Evolutionary conservation across 1,140 invertebrate genomes (phyloP).

Genomic region (Augochlora pura): DNA sequence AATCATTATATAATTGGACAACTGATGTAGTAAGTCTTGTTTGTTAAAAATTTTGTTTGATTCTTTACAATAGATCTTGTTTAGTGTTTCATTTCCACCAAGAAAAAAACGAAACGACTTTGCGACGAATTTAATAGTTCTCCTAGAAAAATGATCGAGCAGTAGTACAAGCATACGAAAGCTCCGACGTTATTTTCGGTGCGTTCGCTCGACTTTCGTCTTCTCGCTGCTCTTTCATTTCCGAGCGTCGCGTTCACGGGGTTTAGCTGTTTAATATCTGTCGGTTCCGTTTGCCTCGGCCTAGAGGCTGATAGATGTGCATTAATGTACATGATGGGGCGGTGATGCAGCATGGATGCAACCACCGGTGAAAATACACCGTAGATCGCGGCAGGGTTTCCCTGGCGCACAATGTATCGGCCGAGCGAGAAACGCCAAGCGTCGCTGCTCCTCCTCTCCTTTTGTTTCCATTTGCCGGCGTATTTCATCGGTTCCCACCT

Average conservation of each 20-base stretch:
- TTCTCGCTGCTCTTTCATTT: too few relatives aligned
- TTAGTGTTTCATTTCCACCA: too few relatives aligned
- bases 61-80: too few relatives aligned
- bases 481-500: constrained; percentile 48
- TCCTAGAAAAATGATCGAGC: too few relatives aligned
- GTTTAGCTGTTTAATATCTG: constrained; percentile 1
- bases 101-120: too few relatives aligned
- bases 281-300: constrained; percentile 17
- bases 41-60: too few relatives aligned
- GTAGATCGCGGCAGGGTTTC: constrained; percentile 33
- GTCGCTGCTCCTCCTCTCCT: constrained; percentile 18
- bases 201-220: too few relatives aligned
- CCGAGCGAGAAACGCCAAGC: constrained; percentile 41
- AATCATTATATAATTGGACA: too few relatives aligned
- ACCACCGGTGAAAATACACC: constrained; percentile 65
- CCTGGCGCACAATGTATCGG: constrained; percentile 40
- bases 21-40: too few relatives aligned
- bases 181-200: too few relatives aligned
- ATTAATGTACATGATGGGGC: constrained; percentile 1
- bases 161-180: too few relatives aligned
- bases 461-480: constrained; percentile 52
- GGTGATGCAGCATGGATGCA: constrained; percentile 40
- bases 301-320: constrained; percentile 8
- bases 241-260: background rate
- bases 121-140: too few relatives aligned